These are phyloP conservation scores for Tetrax tetrax DNA, from an alignment of 2,113 vertebrate species.

Conservation along the genomic window DNA sequence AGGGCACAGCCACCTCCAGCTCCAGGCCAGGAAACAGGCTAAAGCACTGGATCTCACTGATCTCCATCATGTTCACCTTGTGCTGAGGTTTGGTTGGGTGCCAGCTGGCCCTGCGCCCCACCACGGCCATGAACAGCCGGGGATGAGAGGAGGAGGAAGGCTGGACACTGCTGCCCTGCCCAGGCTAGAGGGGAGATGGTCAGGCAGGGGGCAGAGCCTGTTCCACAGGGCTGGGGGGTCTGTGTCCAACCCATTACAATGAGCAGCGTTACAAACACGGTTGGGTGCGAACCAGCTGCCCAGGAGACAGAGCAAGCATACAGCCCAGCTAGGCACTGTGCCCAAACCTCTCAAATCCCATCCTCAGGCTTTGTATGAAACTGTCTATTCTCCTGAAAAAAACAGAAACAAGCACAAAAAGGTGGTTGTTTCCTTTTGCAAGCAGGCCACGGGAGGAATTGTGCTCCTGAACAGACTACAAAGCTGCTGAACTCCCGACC, in stretches of 20 bases:
- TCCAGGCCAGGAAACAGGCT: accelerated
- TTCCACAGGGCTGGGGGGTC: accelerated
- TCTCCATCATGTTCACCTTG: accelerated
- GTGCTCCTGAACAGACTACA: not conserved
- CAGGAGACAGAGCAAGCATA: not conserved
- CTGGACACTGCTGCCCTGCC: not conserved
- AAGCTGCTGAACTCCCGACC: not conserved
- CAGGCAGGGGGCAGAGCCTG: not conserved
- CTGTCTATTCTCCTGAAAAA: not conserved
- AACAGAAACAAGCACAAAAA: not conserved
- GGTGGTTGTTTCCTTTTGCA: not conserved
- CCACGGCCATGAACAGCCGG: accelerated
- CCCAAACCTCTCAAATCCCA: not conserved
- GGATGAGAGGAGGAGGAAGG: not conserved
- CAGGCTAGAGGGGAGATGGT: not conserved
- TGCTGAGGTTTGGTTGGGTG: not conserved
- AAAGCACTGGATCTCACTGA: not conserved
- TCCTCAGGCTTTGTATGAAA: not conserved
- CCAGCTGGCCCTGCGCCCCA: not conserved
- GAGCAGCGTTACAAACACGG: accelerated
- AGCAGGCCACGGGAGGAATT: not conserved
- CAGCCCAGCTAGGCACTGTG: not conserved
- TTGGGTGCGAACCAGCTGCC: not conserved
- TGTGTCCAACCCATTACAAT: accelerated
- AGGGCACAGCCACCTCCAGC: not conserved